Conservation (phyloP, 2,888 invertebrate species). For the Embidobia sp. region DNA sequence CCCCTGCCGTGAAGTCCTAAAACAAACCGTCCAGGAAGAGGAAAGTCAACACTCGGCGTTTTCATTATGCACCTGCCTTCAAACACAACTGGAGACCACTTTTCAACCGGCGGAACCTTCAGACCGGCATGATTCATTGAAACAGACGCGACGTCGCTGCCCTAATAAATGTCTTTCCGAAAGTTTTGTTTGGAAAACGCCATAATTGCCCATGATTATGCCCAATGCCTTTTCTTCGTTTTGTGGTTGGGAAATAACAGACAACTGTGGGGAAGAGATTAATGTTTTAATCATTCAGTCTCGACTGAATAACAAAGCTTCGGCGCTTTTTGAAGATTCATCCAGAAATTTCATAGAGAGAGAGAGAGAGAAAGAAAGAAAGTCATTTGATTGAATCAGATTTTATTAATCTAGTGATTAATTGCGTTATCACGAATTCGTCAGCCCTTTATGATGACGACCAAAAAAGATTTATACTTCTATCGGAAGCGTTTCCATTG, state of each 20-base stretch:
- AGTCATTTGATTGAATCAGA: not conserved
- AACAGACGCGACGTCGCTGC: slow-evolving; percentile 10
- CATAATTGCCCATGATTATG: slow-evolving; percentile 23
- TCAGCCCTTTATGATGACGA: too few species aligned
- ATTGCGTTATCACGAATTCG: too few species aligned
- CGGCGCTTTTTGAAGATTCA: too few species aligned
- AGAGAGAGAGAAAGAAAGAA: too few species aligned
- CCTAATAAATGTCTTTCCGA: slow-evolving; percentile 28
- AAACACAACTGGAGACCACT: slow-evolving; percentile 41
- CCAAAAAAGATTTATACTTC: too few species aligned
- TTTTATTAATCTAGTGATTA: not conserved
- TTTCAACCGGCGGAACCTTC: slow-evolving; percentile 22
- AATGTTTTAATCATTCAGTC: too few species aligned
- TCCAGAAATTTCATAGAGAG: too few species aligned
- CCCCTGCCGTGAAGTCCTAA: slow-evolving; percentile 16
- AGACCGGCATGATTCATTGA: slow-evolving; percentile 34
- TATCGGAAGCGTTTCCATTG: too few species aligned
- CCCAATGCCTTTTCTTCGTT: slow-evolving; percentile 1
- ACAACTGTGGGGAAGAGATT: not conserved
- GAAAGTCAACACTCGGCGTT: slow-evolving; percentile 35
- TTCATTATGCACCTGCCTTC: slow-evolving; percentile 46
- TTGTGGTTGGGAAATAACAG: too few species aligned
- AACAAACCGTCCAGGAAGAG: slow-evolving; percentile 25
- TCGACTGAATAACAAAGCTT: too few species aligned
- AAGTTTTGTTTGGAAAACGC: slow-evolving; percentile 24